phyloP scores from a whole-genome alignment of 2,797 vertebrate genomes.

The Rhabdomys pumilio region DNA sequence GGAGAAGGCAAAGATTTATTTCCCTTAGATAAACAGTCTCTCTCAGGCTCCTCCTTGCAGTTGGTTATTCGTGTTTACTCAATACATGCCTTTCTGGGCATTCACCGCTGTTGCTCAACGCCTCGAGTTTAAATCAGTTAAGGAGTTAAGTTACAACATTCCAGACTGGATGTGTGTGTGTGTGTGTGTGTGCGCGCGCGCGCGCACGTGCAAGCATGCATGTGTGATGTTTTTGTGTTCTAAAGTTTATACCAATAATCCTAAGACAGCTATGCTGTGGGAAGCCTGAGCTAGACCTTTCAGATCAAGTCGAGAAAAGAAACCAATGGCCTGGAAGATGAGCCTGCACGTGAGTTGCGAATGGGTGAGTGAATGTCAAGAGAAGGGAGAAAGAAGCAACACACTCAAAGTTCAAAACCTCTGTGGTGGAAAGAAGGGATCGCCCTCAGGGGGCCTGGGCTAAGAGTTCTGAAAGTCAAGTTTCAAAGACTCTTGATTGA shows the following conservation, averaged over 20 bases:
- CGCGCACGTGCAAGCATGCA: not conserved
- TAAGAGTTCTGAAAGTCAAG: conserved; percentile 22
- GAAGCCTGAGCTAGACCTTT: conserved; percentile 39
- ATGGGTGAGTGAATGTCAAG: conserved; percentile 2
- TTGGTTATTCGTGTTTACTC: conserved; percentile 62
- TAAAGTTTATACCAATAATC: conserved; percentile 30
- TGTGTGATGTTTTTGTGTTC: conserved; percentile 1
- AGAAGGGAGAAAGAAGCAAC: conserved; percentile 41
- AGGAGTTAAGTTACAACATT: conserved; percentile 69
- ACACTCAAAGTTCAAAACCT: conserved; percentile 24
- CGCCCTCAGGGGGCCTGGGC: not conserved
- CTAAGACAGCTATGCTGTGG: not conserved
- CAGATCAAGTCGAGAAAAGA: conserved; percentile 35
- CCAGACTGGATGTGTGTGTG: not conserved
- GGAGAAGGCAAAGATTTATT: conserved; percentile 29
- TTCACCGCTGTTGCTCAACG: conserved; percentile 57
- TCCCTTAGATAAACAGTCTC: conserved; percentile 14
- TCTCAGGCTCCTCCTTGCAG: not conserved
- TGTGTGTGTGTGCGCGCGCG: not conserved
- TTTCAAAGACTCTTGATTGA: conserved; percentile 35
- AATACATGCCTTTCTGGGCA: conserved; percentile 61
- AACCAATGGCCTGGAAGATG: not conserved
- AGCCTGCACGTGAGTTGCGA: not conserved
- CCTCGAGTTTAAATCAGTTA: conserved; percentile 54
- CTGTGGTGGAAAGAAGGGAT: conserved; percentile 22